These are phyloP conservation scores for Poeciliopsis gracilis DNA, from an alignment of 2,797 vertebrate genomes.

Conservation along the genomic window DNA sequence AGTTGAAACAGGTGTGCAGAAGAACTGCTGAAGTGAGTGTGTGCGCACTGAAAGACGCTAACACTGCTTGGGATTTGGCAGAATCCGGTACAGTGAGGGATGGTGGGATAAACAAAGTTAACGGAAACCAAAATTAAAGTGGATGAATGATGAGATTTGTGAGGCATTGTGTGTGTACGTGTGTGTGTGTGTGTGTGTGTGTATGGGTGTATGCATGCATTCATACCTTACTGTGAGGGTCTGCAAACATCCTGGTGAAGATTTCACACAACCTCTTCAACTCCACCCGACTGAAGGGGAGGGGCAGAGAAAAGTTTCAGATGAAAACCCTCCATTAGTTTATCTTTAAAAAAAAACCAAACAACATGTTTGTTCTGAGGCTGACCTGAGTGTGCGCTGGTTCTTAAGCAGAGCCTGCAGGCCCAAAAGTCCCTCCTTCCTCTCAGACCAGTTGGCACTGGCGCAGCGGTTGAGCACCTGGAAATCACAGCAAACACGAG, in stretches of 20 bases:
- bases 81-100: constrained; percentile 83
- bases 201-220: constrained; percentile 55
- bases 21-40: constrained; percentile 16
- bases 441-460: constrained; percentile 96
- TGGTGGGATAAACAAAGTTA: constrained; percentile 57
- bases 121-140: constrained; percentile 57
- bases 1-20: not conserved
- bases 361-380: not conserved
- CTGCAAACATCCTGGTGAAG: constrained; percentile 99
- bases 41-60: constrained; percentile 6
- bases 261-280: constrained; percentile 98
- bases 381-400: constrained; percentile 92
- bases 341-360: not conserved
- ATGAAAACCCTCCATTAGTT: not conserved
- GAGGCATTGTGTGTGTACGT: constrained; percentile 3
- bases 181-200: constrained; percentile 6
- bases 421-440: constrained; percentile 94
- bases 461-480: constrained; percentile 94
- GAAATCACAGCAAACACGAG: constrained; percentile 6
- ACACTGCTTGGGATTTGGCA: constrained; percentile 70
- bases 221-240: constrained; percentile 98
- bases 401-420: constrained; percentile 93
- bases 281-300: constrained; percentile 89
- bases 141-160: constrained; percentile 45
- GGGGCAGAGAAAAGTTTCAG: not conserved